Conservation (phyloP, 2,113 vertebrate genomes). For the Mobula birostris region DNA sequence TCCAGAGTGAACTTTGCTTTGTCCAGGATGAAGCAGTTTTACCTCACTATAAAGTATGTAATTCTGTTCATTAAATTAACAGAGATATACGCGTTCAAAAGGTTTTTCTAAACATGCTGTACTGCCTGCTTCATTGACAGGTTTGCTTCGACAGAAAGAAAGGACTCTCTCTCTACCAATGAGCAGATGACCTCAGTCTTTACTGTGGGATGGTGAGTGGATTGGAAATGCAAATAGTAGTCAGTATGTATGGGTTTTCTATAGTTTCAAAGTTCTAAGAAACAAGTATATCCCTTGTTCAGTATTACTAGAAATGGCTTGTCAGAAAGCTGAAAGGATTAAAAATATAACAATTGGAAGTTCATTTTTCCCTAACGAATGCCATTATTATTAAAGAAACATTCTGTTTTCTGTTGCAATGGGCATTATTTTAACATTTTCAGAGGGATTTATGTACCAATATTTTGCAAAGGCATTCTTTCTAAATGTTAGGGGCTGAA, state of each 20-base stretch:
- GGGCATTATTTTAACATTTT: neutral
- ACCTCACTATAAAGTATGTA: neutral
- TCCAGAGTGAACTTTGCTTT: neutral
- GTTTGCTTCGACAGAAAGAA: neutral
- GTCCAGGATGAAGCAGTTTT: neutral
- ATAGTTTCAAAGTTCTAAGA: constrained; percentile 20
- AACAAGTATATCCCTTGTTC: constrained; percentile 25
- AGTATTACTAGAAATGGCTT: neutral
- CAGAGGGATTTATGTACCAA: neutral
- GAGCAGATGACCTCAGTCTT: constrained; percentile 6
- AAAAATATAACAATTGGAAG: constrained; percentile 21
- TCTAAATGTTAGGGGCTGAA: neutral
- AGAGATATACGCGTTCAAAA: neutral
- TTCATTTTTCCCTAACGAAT: neutral
- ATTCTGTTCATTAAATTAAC: neutral
- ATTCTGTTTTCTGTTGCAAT: neutral
- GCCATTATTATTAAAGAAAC: neutral
- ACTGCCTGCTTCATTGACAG: neutral
- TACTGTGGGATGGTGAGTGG: neutral
- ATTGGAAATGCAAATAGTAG: constrained; percentile 33
- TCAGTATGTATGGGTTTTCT: constrained; percentile 19
- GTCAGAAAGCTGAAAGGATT: constrained; percentile 18
- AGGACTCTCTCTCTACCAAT: neutral
- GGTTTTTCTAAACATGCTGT: neutral
- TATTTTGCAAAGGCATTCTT: neutral